phyloP scores from a whole-genome alignment of 1,140 invertebrate genomes.

The Scaptodrosophila lebanonensis region DNA sequence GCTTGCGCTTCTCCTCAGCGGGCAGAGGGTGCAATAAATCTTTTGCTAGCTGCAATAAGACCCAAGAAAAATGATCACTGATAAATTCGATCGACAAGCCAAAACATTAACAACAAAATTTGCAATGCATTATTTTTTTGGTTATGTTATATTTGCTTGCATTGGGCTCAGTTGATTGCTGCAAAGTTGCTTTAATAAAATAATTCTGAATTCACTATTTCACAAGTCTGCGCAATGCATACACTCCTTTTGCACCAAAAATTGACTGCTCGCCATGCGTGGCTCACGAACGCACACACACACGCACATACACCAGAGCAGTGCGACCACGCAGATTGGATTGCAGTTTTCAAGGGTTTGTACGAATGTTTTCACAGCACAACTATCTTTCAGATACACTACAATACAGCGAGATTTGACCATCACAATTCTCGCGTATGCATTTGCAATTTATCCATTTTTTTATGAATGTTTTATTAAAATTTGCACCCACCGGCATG shows the following conservation, averaged over 20 bases:
- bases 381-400: constrained; percentile 14
- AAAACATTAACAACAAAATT: constrained; percentile 14
- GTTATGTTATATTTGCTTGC: constrained; percentile 28
- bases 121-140: constrained; percentile 17
- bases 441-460: constrained; percentile 34
- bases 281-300: constrained; percentile 24
- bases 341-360: constrained; percentile 10
- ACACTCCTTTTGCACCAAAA: too few relatives aligned
- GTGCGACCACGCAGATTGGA: constrained; percentile 7
- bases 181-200: neutral
- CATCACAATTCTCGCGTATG: constrained; percentile 14
- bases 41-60: constrained; percentile 90
- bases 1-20: constrained; percentile 95
- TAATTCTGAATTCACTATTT: constrained; percentile 32
- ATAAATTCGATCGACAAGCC: constrained; percentile 21
- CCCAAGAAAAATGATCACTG: neutral
- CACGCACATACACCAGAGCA: constrained; percentile 20
- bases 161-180: constrained; percentile 1
- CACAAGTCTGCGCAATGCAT: constrained; percentile 49
- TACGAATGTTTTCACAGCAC: neutral
- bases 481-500: constrained; percentile 76
- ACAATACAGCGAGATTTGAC: neutral
- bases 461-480: constrained; percentile 50
- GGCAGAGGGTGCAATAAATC: constrained; percentile 97
- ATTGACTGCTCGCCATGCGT: constrained; percentile 42